Evolutionary conservation across 1,140 invertebrate genomes (phyloP).

Genomic region (Apis florea): DNA sequence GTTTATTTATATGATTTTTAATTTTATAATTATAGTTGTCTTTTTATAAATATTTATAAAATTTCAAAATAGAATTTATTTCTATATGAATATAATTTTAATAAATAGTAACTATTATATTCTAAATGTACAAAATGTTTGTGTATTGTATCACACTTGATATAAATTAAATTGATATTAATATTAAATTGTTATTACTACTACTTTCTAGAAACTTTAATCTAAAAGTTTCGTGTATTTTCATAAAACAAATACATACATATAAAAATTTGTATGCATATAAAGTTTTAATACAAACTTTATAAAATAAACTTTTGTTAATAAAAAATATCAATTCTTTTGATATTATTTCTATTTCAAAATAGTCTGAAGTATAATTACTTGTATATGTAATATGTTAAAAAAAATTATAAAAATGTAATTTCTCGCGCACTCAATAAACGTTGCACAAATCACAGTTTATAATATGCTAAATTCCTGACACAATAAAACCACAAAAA

Average conservation of each 20-base stretch:
- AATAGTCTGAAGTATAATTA: neutral
- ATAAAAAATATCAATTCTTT: neutral
- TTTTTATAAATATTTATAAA: neutral
- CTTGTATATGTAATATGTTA: neutral
- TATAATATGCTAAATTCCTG: neutral
- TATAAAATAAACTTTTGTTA: neutral
- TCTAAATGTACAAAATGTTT: neutral
- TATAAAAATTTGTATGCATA: too few species aligned
- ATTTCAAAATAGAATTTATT: too few species aligned
- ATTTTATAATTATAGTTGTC: neutral
- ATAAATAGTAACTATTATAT: neutral
- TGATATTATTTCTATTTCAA: neutral
- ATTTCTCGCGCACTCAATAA: neutral
- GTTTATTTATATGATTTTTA: neutral
- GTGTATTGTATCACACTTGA: neutral
- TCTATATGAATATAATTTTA: neutral
- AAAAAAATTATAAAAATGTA: neutral
- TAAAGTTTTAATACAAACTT: neutral
- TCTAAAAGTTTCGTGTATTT: too few species aligned
- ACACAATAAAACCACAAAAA: constrained; percentile 8
- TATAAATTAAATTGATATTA: too few species aligned
- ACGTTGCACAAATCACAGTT: constrained; percentile 1
- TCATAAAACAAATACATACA: neutral
- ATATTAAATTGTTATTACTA: neutral
- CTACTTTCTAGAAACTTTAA: neutral